Evolutionary conservation across 2,888 invertebrate genomes (phyloP), one percentile per base, ranked within the genome.

Genomic region (Rhagium mordax): DNA sequence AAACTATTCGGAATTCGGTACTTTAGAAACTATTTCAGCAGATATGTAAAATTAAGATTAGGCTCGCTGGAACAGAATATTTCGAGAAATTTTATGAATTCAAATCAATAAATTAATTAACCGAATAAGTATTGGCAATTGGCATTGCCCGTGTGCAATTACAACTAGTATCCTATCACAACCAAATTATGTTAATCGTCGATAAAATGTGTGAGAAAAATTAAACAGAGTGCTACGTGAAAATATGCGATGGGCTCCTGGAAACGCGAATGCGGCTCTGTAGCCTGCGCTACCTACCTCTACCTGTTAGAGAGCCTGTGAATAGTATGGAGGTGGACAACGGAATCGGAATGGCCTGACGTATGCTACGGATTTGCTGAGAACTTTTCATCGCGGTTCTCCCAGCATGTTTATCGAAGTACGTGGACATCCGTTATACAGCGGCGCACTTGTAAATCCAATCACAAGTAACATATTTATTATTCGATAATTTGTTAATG

Each of bases 401-500:
- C 82, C 81, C 82, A 82, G 82, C 82, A 78, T 82, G 82, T 81
- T 82, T 82, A 79, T 82, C 76, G 76, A 78, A 81, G 81, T 82
- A 82, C 81, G 82, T 82, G 82, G 81, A 82, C 81, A 82, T 82
- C 82, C 82, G 82, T 81, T 82, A 79, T 15, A 15, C 70, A 75
- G 70, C 73, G 73, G 70, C 67, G 74, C 68, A 74, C 74, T 76
- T 78, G 74, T 73, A 72, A 77, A 78, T 75, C 70, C 75, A 75
- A 76, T 78, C 76, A 75, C 74, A 75, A 72, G 75, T 78, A 78
- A 71, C 74, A 74, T 71, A 65, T 65, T 65, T 65, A 65, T 65
- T 53, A 53, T 65, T 72, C 75, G 74, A 77, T 77, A 78, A 76
- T 78, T 78, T 77, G 76, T 78, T 78, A 78, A 78, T 74, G 76